Evolutionary conservation across 1,140 invertebrate genomes (phyloP).

Genomic region (Sinonovacula constricta): DNA sequence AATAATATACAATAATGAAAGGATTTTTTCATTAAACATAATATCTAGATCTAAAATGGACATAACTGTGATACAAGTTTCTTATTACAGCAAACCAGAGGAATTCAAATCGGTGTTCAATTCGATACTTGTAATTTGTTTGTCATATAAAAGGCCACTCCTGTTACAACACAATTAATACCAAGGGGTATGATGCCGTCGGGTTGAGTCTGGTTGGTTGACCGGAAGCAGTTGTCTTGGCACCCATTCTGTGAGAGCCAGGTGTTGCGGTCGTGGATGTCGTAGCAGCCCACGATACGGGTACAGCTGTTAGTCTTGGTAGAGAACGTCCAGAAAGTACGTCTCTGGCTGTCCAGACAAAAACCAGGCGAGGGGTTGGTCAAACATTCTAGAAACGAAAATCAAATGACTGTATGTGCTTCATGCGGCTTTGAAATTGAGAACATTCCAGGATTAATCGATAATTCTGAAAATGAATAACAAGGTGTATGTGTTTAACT

Average conservation of each 20-base stretch:
- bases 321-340: background rate
- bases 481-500: background rate
- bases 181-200: slow-evolving; percentile 25
- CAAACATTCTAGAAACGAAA: background rate
- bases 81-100: too few relatives aligned
- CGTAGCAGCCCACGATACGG: slow-evolving; percentile 38
- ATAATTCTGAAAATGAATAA: background rate
- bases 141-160: too few relatives aligned
- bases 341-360: background rate
- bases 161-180: too few relatives aligned
- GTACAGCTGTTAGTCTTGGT: slow-evolving; percentile 24
- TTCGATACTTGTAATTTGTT: too few relatives aligned
- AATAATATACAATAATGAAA: too few relatives aligned
- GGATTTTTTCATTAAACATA: too few relatives aligned
- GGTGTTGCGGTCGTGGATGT: slow-evolving; percentile 34
- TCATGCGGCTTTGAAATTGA: too few relatives aligned
- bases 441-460: background rate
- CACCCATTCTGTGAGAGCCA: slow-evolving; percentile 34
- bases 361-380: background rate
- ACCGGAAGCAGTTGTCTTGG: slow-evolving; percentile 31
- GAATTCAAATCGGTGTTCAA: too few relatives aligned
- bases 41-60: too few relatives aligned
- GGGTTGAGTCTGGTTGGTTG: slow-evolving; percentile 14
- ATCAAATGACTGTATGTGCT: too few relatives aligned
- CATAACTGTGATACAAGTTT: too few relatives aligned